Percentiles rank a stretch among this genome's conserved stretches.
Evolutionary conservation across 1,140 invertebrate genomes (phyloP).

Genomic region (Chlorops oryzae): DNA sequence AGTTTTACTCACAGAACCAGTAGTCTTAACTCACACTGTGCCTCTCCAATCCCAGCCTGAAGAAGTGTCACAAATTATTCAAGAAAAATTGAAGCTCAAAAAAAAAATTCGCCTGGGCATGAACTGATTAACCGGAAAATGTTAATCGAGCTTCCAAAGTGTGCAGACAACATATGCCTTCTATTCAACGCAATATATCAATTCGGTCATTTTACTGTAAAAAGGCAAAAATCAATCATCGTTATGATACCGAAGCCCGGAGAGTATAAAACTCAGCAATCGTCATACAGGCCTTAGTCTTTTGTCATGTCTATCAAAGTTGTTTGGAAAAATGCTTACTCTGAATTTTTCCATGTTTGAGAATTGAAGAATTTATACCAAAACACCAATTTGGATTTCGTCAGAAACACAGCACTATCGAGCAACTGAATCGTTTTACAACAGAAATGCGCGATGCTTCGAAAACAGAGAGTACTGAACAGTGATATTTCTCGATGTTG

Average conservation of each 20-base stretch:
- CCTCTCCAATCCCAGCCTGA: background rate
- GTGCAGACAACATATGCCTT: constrained; percentile 24
- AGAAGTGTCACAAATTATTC: background rate
- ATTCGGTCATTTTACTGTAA: background rate
- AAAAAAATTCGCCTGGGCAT: background rate
- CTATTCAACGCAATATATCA: constrained; percentile 22
- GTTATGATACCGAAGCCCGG: constrained; percentile 30
- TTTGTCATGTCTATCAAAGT: constrained; percentile 28
- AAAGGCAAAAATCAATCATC: background rate
- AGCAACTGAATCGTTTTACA: background rate
- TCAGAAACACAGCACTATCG: constrained; percentile 6
- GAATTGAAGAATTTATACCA: background rate
- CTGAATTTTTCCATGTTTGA: background rate
- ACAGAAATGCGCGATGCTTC: constrained; percentile 15
- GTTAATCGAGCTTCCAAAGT: background rate
- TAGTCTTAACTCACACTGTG: background rate
- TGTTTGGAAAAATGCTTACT: constrained; percentile 28
- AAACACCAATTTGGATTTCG: too few relatives aligned
- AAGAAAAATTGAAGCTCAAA: background rate
- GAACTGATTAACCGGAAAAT: background rate
- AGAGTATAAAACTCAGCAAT: constrained; percentile 23
- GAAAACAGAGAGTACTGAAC: constrained; percentile 18
- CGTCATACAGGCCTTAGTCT: constrained; percentile 40
- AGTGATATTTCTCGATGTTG: constrained; percentile 27
- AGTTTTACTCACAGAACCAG: background rate